These are phyloP conservation scores for Euthynnus affinis DNA, from an alignment of 2,797 vertebrate genomes.

Conservation along the genomic window DNA sequence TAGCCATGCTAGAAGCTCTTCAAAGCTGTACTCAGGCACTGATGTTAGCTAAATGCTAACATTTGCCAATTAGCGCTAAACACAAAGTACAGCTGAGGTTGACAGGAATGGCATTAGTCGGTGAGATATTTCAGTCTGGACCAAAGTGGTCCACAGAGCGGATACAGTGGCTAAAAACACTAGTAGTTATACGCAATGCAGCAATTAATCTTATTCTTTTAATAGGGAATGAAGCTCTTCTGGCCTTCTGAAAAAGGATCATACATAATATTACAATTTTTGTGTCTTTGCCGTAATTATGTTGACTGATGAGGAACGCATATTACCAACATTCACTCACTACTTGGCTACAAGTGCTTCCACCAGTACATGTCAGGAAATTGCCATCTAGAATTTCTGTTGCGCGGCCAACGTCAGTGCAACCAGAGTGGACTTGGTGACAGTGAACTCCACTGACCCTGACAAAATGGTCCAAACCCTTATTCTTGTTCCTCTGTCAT, in stretches of 20 bases:
- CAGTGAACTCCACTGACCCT: constrained; percentile 65
- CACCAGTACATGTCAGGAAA: constrained; percentile 48
- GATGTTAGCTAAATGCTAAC: no score
- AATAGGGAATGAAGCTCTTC: not conserved
- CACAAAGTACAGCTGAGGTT: no score
- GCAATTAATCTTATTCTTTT: not conserved
- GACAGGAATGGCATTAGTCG: no score
- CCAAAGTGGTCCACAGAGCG: not conserved
- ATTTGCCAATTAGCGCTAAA: no score
- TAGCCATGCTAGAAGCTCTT: not conserved
- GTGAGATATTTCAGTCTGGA: not conserved
- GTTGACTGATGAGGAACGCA: constrained; percentile 50
- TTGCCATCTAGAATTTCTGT: constrained; percentile 43
- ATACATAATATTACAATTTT: constrained; percentile 21
- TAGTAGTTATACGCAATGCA: not conserved
- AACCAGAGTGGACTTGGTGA: constrained; percentile 50
- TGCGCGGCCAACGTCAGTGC: constrained; percentile 35
- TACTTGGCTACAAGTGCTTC: constrained; percentile 33
- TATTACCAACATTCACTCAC: constrained; percentile 40
- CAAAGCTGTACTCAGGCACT: not conserved
- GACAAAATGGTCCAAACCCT: constrained; percentile 57
- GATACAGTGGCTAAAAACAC: not conserved
- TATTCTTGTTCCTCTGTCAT: constrained; percentile 63
- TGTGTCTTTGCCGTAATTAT: constrained; percentile 33
- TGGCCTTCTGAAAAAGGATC: constrained; percentile 2